A percentile compares a stretch with the other conserved stretches of the same genome.
These are phyloP conservation scores for Lagodon rhomboides DNA, from an alignment of 2,797 vertebrate genomes.

Conservation along the genomic window DNA sequence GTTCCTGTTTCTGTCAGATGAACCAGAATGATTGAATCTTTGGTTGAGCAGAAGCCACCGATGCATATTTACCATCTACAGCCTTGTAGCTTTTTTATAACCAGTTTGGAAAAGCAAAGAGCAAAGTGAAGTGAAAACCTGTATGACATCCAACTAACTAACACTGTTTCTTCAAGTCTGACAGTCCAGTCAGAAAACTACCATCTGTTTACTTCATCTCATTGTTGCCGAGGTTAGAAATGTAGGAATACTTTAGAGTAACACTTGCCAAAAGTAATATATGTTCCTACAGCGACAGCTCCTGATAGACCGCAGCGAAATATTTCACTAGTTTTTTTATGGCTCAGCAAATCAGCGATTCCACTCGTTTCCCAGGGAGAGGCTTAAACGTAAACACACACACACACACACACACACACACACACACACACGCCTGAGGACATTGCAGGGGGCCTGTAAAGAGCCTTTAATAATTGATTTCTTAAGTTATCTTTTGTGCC, in stretches of 20 bases:
- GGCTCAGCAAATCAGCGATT: slow-evolving; percentile 39
- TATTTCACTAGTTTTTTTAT: slow-evolving; percentile 27
- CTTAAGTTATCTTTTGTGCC: slow-evolving; percentile 37
- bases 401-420: slow-evolving; percentile 7
- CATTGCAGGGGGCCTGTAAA: slow-evolving; percentile 31
- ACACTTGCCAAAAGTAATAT: too few species aligned
- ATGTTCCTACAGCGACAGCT: neutral
- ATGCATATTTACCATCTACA: neutral
- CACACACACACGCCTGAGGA: neutral
- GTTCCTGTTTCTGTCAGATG: neutral
- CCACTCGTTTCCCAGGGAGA: slow-evolving; percentile 22
- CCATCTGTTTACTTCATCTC: neutral
- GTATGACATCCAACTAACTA: neutral
- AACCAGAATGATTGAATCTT: neutral
- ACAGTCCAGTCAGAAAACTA: neutral
- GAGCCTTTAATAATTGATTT: slow-evolving; percentile 53
- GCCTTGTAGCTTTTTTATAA: neutral
- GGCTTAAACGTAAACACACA: slow-evolving; percentile 15
- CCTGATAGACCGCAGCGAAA: slow-evolving; percentile 17
- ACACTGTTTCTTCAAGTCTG: neutral
- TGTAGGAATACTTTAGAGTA: neutral
- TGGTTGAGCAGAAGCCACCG: neutral
- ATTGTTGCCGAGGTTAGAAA: neutral
- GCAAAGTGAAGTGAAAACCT: neutral
- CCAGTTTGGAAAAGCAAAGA: too few species aligned